These are phyloP conservation scores for Oenanthe oenanthe DNA, from an alignment of 2,113 vertebrate species.

Conservation along the genomic window DNA sequence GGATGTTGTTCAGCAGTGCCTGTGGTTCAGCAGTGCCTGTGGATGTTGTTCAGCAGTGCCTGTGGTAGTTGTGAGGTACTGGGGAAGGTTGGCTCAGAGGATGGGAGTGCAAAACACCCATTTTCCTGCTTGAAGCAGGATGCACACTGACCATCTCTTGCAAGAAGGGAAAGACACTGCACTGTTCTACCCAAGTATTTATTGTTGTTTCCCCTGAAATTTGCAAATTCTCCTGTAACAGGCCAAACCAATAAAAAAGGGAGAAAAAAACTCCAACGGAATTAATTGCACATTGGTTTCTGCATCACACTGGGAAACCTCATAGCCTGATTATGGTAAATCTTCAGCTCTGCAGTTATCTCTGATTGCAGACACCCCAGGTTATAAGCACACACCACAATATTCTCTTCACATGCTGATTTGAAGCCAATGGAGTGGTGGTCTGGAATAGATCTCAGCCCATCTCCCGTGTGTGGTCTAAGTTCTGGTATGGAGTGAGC, in stretches of 20 bases:
- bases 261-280: accelerated
- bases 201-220: not conserved
- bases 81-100: not conserved
- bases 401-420: not conserved
- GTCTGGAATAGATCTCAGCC: not conserved
- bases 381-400: not conserved
- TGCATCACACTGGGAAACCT: not conserved
- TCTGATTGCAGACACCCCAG: not conserved
- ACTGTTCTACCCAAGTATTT: not conserved
- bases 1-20: not conserved
- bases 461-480: not conserved
- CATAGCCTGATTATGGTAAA: not conserved
- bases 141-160: not conserved
- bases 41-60: not conserved
- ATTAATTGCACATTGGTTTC: not conserved
- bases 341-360: not conserved
- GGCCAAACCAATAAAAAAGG: not conserved
- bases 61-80: not conserved
- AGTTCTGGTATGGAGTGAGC: not conserved
- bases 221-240: not conserved
- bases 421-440: not conserved
- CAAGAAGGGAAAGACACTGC: not conserved
- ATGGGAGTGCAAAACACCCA: not conserved
- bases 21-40: accelerated
- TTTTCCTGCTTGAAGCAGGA: not conserved